Evolutionary conservation across 2,888 invertebrate species (phyloP).

Genomic region (Caenorhabditis japonica): DNA sequence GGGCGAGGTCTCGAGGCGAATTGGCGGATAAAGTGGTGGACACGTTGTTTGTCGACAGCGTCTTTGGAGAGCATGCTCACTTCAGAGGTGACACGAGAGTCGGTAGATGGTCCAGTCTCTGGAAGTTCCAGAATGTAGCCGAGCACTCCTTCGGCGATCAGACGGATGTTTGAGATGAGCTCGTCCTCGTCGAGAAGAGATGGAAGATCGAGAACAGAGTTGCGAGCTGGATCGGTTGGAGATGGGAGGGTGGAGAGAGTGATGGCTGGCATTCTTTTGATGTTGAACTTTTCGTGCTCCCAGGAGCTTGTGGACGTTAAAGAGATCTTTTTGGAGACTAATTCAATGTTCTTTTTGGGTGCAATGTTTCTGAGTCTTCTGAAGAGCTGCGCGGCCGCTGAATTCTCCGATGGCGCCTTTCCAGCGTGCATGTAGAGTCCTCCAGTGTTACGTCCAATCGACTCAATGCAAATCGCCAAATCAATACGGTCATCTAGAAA

Average conservation of each 20-base stretch:
- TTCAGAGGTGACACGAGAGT: conserved; percentile 57
- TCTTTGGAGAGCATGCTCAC: conserved; percentile 60
- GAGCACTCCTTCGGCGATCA: conserved; percentile 88
- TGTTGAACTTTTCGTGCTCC: conserved; percentile 95
- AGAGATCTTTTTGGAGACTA: conserved; percentile 92
- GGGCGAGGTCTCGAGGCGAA: conserved; percentile 63
- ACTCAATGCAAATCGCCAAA: conserved; percentile 71
- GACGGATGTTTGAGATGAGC: conserved; percentile 72
- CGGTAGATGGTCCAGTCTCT: conserved; percentile 53
- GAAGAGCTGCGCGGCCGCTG: conserved; percentile 81
- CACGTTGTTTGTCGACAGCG: conserved; percentile 56
- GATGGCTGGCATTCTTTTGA: conserved; percentile 90
- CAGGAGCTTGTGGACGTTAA: conserved; percentile 83
- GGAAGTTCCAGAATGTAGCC: conserved; percentile 80
- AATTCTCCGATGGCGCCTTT: conserved; percentile 89
- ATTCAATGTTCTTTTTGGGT: conserved; percentile 55
- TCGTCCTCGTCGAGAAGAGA: conserved; percentile 61
- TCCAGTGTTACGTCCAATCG: conserved; percentile 78
- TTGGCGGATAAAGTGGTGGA: conserved; percentile 59
- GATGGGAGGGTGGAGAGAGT: conserved; percentile 86
- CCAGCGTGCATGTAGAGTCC: conserved; percentile 92
- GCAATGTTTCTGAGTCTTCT: conserved; percentile 55
- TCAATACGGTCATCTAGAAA: conserved; percentile 66
- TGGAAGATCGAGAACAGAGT: conserved; percentile 78
- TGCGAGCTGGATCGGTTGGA: conserved; percentile 77